Evolutionary conservation across 2,797 vertebrate species (phyloP).

Genomic region (Apogon talboti): DNA sequence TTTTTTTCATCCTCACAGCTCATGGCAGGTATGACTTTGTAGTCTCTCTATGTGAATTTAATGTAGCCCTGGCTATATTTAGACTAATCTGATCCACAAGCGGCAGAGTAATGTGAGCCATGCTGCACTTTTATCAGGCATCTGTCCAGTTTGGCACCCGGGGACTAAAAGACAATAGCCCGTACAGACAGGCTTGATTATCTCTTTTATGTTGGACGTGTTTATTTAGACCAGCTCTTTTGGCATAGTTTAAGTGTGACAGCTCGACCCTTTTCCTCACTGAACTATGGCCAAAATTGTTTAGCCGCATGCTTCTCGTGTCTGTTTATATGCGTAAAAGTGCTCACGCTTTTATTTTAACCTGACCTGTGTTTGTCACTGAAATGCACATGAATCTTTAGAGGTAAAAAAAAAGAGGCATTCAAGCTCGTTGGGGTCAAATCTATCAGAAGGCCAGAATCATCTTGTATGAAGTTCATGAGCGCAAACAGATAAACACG

Average conservation of each 20-base stretch:
- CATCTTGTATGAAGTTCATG: not conserved
- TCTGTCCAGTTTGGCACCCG: conserved; percentile 45
- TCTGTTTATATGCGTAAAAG: conserved; percentile 1
- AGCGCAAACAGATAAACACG: conserved; percentile 7
- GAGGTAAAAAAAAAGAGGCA: too few species aligned
- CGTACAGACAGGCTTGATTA: conserved; percentile 62
- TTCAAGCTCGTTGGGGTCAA: not conserved
- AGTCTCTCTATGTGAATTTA: conserved; percentile 20
- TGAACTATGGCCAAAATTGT: not conserved
- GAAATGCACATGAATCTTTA: not conserved
- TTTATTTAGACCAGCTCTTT: conserved; percentile 81
- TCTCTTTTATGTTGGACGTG: conserved; percentile 83
- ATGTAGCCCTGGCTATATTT: conserved; percentile 40
- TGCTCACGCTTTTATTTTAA: not conserved
- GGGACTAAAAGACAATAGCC: conserved; percentile 42
- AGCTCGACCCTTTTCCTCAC: not conserved
- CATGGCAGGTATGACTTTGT: not conserved
- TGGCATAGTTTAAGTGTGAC: conserved; percentile 48
- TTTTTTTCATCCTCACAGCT: not conserved
- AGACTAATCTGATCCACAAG: conserved; percentile 45
- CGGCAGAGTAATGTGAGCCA: conserved; percentile 36
- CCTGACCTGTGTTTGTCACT: too few species aligned
- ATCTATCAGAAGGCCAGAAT: too few species aligned
- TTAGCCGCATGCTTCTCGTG: not conserved
- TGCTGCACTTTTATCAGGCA: conserved; percentile 41